These are phyloP conservation scores for Sinocyclocheilus anshuiensis DNA, from an alignment of 2,113 vertebrate genomes.

Conservation along the genomic window DNA sequence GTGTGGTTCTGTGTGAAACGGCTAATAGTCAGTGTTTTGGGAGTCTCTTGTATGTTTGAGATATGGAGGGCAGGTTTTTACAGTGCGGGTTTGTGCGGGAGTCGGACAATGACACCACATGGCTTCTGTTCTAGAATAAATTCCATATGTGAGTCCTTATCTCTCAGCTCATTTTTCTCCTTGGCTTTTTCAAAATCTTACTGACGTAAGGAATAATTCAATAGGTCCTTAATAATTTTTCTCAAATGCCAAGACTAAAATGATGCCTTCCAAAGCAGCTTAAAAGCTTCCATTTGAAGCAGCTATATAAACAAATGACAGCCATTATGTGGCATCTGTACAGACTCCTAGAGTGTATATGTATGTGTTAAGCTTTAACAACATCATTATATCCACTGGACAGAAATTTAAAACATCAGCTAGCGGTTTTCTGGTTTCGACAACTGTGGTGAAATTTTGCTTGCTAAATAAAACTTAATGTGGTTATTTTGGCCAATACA, in stretches of 20 bases:
- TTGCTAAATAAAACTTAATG: neutral
- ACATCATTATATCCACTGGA: neutral
- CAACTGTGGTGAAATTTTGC: neutral
- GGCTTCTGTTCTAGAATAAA: constrained; percentile 71
- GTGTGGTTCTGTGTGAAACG: neutral
- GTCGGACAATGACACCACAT: constrained; percentile 64
- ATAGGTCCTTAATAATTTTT: constrained; percentile 62
- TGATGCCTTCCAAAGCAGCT: constrained; percentile 35
- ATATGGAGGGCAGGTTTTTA: constrained; percentile 59
- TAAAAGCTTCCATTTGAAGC: constrained; percentile 26
- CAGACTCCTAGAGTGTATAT: neutral
- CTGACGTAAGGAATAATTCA: constrained; percentile 70
- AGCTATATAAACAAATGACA: constrained; percentile 48
- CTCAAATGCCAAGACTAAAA: constrained; percentile 52
- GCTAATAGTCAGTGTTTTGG: neutral
- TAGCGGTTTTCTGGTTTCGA: neutral
- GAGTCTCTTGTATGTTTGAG: constrained; percentile 49
- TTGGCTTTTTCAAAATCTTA: constrained; percentile 60
- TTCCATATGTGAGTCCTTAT: constrained; percentile 67
- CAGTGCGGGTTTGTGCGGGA: constrained; percentile 65
- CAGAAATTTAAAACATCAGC: constrained; percentile 4
- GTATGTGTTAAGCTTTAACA: constrained; percentile 27
- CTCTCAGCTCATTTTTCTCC: constrained; percentile 61
- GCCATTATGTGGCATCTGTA: constrained; percentile 39
- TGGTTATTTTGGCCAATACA: neutral